These are phyloP conservation scores for Myotis yumanensis DNA, from an alignment of 2,113 vertebrate species.

Conservation along the genomic window DNA sequence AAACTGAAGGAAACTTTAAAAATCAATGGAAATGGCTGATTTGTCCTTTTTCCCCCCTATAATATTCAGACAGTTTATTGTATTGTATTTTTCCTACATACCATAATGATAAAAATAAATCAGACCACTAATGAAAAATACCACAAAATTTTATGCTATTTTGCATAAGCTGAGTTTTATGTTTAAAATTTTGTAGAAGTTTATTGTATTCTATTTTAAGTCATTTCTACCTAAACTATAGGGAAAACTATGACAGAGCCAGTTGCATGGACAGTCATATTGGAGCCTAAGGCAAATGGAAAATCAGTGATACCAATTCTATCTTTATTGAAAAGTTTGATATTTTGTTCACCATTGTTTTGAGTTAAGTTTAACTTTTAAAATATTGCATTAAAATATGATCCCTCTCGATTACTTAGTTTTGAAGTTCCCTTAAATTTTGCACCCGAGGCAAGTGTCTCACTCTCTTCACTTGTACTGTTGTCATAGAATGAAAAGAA, in stretches of 20 bases:
- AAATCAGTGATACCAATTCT: not conserved
- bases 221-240: not conserved
- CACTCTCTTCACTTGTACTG: not conserved
- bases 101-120: not conserved
- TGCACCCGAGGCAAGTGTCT: not conserved
- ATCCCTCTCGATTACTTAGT: not conserved
- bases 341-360: not conserved
- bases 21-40: not conserved
- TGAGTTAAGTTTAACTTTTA: not conserved
- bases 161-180: not conserved
- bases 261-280: not conserved
- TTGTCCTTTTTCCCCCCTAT: not conserved
- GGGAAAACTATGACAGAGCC: not conserved
- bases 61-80: not conserved
- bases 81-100: not conserved
- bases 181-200: not conserved
- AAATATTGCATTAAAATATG: not conserved
- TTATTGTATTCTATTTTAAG: not conserved
- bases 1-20: conserved; percentile 4
- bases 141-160: not conserved
- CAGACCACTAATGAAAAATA: not conserved
- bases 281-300: not conserved
- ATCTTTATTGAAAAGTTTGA: not conserved
- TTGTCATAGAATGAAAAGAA: not conserved
- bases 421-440: not conserved